Base-by-base conservation (phyloP, 1,140 invertebrate genomes). In the Drosophila rufa region DNA sequence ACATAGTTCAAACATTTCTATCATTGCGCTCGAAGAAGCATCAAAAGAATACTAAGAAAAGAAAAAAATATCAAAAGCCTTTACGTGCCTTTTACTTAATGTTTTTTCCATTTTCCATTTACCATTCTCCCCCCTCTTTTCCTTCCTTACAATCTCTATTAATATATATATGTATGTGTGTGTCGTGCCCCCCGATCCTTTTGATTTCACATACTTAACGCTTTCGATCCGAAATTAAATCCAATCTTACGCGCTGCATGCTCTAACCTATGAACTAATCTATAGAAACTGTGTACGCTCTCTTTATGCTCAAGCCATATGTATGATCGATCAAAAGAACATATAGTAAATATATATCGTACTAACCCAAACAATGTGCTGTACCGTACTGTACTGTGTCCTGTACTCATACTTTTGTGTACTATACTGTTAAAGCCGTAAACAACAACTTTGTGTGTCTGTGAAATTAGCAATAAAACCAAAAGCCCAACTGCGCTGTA, bases 391-490 rank as follows among this genome's bases (percentile, higher is more conserved):
- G 61, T 65, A 68, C 68, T 59, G 45, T 67, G 36, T 68, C 36
- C 66, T 82, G 83, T 87, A 87, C 76, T 73, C 70, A 73, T 82
- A 82, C 66, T 62, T 77, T 78, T 82, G 80, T 82, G 82, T 86
- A 82, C 76, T 82, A 56, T 56, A 82, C 76, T 87, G 84, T 87
- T 74, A 73, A 80, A 87, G 79, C 64, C 78, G 58, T 73, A 79
- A 60, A 79, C 43, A 78, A 70, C 33, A 36, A 56, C 53, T 79
- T 71, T 87, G 83, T 87, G 84, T 87, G 84, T 89, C 77, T 87
- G 84, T 90, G 74, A 90, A 79, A 81, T 68, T 89, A 89, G 84
- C 80, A 89, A 89, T 89, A 87, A 87, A 89, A 90, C 68, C 74
- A 80, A 90, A 87, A 89, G 53, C 59, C 74, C 68, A 75, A 84